Evolutionary conservation across 1,140 invertebrate genomes (phyloP), one percentile per base, ranked within the genome.

Genomic region (Drosophila pruinosa): DNA sequence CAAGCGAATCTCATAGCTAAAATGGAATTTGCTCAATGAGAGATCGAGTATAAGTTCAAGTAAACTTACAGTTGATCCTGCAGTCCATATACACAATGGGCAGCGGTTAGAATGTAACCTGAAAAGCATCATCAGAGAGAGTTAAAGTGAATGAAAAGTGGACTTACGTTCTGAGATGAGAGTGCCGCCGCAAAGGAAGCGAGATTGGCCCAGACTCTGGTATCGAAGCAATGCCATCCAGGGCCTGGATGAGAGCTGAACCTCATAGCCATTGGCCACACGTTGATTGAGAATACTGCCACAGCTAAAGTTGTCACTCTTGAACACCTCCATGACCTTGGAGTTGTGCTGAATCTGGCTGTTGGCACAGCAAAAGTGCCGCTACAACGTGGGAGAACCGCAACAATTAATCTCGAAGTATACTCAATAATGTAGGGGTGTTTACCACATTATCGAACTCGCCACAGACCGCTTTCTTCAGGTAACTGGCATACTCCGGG

Each of bases 31-130:
- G 38, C 2, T 39, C 31, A 3, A 31, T 19, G 1, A 0, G 22
- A 31, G 41, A 0, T 12, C 1, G 4, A 22, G 1, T 3, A 2
- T 6, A 4, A 15, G 8, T 41, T 21, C 2, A 19, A 14, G 17
- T 1, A 8, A 8, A 47, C 92, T 92, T 56, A 78, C 80, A 90
- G 77, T 15, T 74, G 50, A 22, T 67, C 38, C 57, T 86, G 38
- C 5, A 72, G 52, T 14, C 64, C 69, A 22, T 68, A 34, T 0
- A 90, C 54, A 48, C 90, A 91, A 41, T 91, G 89, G 4, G 95
- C 95, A 3, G 96, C 96, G 0, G 96, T 97, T 7, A 93, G 61
- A 12, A 93, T 88, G 47, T 93, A 93, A 17, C 82, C 81, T 85
- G 41, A 2, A 48, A 19, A 26, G 12, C 0, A 21, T 17, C 1